Conservation (phyloP, 2,113 vertebrate genomes). For the Thoracochromis brauschi region DNA sequence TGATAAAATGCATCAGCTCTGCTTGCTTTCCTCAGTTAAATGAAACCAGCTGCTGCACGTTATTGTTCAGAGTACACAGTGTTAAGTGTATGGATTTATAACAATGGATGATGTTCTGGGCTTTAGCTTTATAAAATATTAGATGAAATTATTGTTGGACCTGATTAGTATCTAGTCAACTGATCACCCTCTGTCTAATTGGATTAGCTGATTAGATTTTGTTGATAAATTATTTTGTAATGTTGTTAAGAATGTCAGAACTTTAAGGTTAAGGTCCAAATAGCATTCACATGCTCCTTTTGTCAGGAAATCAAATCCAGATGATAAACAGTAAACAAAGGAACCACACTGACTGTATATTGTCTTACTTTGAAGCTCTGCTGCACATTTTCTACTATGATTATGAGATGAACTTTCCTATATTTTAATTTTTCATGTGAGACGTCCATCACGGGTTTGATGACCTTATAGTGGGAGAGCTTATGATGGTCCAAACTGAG, state of each 20-base stretch:
- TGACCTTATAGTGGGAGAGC: neutral
- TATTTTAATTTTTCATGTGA: neutral
- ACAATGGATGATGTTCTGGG: neutral
- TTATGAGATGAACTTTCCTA: neutral
- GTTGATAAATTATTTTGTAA: neutral
- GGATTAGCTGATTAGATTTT: neutral
- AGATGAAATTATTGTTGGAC: neutral
- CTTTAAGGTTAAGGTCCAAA: neutral
- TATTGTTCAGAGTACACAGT: neutral
- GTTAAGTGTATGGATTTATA: neutral
- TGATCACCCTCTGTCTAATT: neutral
- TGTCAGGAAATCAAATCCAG: conserved; percentile 3
- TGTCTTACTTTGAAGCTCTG: neutral
- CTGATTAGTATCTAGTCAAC: neutral
- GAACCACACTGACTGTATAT: neutral
- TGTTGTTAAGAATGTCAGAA: neutral
- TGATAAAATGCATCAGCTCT: neutral
- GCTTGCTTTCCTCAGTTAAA: neutral
- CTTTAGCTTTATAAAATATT: neutral
- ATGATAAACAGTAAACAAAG: conserved; percentile 2
- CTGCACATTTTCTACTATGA: neutral
- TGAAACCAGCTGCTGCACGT: neutral
- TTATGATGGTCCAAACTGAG: neutral
- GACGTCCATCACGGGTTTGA: neutral
- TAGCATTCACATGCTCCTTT: neutral